Percentiles rank a stretch among this genome's conserved stretches.
phyloP scores from a whole-genome alignment of 2,113 vertebrate species.

The Micromys minutus region DNA sequence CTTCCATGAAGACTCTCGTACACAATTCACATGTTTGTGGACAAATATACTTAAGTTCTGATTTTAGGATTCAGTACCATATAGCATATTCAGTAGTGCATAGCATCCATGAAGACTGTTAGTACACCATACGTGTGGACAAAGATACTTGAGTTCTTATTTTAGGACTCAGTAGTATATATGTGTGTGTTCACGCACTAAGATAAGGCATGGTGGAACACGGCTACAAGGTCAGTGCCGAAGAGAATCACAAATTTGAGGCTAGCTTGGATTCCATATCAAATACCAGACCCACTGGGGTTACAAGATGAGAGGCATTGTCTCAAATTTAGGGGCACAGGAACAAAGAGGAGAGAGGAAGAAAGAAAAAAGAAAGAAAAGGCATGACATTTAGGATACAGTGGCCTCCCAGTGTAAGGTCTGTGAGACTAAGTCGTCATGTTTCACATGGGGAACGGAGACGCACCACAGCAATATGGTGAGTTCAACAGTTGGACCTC shows the following conservation, averaged over 20 bases:
- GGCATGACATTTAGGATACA: background rate
- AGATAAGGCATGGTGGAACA: background rate
- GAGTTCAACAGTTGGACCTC: background rate
- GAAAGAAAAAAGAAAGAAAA: no score
- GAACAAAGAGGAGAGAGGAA: background rate
- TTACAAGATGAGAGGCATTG: background rate
- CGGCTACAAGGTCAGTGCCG: background rate
- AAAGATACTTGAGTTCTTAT: background rate
- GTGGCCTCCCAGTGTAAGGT: background rate
- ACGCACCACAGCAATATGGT: fast-evolving
- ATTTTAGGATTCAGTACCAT: background rate
- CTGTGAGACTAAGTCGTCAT: background rate
- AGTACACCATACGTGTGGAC: background rate
- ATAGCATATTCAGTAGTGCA: background rate
- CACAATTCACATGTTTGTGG: background rate
- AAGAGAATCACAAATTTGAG: background rate
- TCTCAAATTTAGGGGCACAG: background rate
- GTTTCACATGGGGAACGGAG: background rate
- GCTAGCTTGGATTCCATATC: background rate
- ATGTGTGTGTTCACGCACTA: background rate
- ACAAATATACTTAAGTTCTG: background rate
- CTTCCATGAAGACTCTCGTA: background rate
- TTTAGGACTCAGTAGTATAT: background rate
- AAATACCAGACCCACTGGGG: background rate
- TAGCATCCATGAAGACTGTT: background rate